Conservation (phyloP, 2,113 vertebrate genomes). For the Pionites leucogaster region DNA sequence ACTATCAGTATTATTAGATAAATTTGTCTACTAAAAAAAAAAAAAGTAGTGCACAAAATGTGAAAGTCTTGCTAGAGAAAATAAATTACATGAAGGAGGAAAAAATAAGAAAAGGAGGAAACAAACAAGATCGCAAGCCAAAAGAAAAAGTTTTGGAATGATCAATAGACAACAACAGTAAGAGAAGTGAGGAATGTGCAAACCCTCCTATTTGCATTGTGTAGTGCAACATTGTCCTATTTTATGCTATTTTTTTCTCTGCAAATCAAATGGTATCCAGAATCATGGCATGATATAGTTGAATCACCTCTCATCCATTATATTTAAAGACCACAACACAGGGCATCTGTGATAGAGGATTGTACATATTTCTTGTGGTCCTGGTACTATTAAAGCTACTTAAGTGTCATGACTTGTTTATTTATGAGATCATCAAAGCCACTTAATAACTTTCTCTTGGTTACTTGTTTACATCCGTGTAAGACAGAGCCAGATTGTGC, state of each 20-base stretch:
- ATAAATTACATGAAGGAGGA: background rate
- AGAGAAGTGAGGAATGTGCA: background rate
- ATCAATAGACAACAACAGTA: background rate
- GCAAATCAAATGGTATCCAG: slow-evolving; percentile 28
- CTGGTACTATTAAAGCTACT: slow-evolving; percentile 60
- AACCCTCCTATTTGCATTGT: background rate
- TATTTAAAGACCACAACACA: slow-evolving; percentile 18
- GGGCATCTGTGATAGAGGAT: slow-evolving; percentile 19
- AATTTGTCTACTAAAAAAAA: background rate
- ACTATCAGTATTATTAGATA: background rate
- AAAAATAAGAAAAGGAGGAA: background rate
- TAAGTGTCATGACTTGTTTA: slow-evolving; percentile 59
- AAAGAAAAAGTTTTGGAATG: background rate
- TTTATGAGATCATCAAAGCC: slow-evolving; percentile 62
- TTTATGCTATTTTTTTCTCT: slow-evolving; percentile 13
- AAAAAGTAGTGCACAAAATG: background rate
- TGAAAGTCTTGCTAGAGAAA: background rate
- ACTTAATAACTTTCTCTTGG: slow-evolving; percentile 61
- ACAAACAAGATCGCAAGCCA: background rate
- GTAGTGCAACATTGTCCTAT: background rate
- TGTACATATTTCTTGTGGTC: slow-evolving; percentile 53
- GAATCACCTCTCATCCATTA: slow-evolving; percentile 35
- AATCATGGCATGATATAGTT: slow-evolving; percentile 14
- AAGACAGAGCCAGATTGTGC: slow-evolving; percentile 36
- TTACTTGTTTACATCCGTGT: slow-evolving; percentile 51